Evolutionary conservation across 1,140 invertebrate genomes (phyloP), one percentile per base, ranked within the genome.

Genomic region (Eumeta japonica): DNA sequence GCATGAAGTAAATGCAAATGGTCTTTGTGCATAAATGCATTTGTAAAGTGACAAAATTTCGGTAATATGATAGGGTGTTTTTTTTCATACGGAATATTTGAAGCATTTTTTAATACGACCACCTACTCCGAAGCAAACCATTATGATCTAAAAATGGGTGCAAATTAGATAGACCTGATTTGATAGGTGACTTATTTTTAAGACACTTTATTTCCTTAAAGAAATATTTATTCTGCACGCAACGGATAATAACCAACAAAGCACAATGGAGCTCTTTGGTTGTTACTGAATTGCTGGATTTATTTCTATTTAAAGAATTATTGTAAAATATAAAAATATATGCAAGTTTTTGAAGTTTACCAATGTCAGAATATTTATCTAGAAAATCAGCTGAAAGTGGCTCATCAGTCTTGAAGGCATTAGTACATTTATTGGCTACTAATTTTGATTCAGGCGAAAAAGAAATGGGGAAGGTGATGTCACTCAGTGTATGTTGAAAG

Each of bases 121-220:
- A 11, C 57, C 57, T 4, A 66, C 58, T 51, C 72, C 34, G 9
- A 61, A 28, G 3, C n/a, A 55, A 12, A 10, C 39, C 43, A 11
- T 42, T 11, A 5, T 28, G 3, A 39, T 58, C 48, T 1, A 59
- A 12, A 16, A 58, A 58, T 1, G 49, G 50, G 18, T 44, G 31
- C 9, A 44, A 31, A 10, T 4, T 31, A 10, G 31, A 16, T 24
- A 16, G 32, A 35, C 24, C 16, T 11, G n/a, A n/a, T n/a, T n/a
- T n/a, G n/a, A n/a, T n/a, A n/a, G n/a, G n/a, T n/a, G n/a, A n/a
- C n/a, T n/a, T n/a, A n/a, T n/a, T n/a, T n/a, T n/a, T n/a, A n/a
- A n/a, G n/a, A n/a, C n/a, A n/a, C n/a, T n/a, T n/a, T n/a, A n/a
- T n/a, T n/a, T n/a, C n/a, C n/a, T n/a, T n/a, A n/a, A n/a, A n/a